Evolutionary conservation across 2,113 vertebrate species (phyloP).

Genomic region (Laticauda laticaudata): DNA sequence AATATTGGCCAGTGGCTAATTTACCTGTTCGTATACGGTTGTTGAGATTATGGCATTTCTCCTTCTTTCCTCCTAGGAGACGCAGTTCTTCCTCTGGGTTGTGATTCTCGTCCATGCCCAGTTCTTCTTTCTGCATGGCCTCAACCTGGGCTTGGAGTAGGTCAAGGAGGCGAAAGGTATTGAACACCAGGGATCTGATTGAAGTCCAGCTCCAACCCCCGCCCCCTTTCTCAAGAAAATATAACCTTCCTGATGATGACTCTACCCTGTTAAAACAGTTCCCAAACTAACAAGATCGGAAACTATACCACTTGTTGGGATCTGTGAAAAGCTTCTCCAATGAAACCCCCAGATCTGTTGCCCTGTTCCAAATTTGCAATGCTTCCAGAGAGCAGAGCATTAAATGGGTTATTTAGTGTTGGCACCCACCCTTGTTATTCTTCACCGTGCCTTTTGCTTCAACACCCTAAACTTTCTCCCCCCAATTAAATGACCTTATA

Average conservation of each 20-base stretch:
- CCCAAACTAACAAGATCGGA: background rate
- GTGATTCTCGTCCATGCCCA: slow-evolving; percentile 39
- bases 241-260: background rate
- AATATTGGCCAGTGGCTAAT: slow-evolving; percentile 16
- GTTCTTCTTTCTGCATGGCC: slow-evolving; percentile 37
- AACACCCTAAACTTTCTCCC: background rate
- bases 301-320: background rate
- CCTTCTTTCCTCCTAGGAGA: slow-evolving; percentile 19
- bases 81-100: slow-evolving; percentile 22
- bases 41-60: slow-evolving; percentile 25
- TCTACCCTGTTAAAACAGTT: background rate
- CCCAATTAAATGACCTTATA: background rate
- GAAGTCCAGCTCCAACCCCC: background rate
- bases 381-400: background rate
- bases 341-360: background rate
- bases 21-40: slow-evolving; percentile 46
- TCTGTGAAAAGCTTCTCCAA: background rate
- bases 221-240: background rate
- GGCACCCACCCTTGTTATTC: no score
- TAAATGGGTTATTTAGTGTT: background rate
- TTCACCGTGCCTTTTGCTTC: background rate
- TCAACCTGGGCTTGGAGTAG: background rate
- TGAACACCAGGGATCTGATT: background rate
- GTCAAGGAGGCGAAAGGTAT: background rate
- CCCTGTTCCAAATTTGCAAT: background rate